Conservation (phyloP, 2,113 vertebrate genomes). For the Python bivittatus region DNA sequence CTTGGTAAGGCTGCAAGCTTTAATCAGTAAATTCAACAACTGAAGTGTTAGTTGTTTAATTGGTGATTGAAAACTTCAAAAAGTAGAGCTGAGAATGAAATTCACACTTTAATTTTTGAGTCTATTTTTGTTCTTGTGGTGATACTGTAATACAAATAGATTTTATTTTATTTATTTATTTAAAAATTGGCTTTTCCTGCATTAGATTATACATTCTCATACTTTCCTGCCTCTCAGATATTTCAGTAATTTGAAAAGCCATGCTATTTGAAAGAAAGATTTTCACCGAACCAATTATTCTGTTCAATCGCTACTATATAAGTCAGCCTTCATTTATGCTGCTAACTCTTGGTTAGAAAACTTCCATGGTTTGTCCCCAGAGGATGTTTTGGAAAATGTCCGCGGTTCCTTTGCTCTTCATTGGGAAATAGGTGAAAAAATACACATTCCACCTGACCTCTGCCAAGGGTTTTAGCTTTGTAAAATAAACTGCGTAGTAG, state of each 20-base stretch:
- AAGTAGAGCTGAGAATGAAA: background rate
- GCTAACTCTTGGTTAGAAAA: background rate
- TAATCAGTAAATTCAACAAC: conserved; percentile 8
- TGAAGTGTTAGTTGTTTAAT: conserved; percentile 7
- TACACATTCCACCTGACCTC: background rate
- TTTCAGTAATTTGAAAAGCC: background rate
- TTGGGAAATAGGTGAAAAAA: background rate
- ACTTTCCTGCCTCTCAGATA: background rate
- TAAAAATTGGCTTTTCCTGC: background rate
- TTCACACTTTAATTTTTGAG: conserved; percentile 15
- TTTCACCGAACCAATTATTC: background rate
- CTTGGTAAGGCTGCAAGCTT: background rate
- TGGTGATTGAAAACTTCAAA: conserved; percentile 1
- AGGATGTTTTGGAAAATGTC: background rate
- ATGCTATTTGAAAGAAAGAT: background rate
- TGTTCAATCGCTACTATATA: background rate
- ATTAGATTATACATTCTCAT: background rate
- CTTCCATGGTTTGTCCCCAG: background rate
- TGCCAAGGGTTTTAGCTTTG: conserved; percentile 9
- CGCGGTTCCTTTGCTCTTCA: background rate
- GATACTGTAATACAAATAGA: background rate
- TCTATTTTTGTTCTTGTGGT: background rate
- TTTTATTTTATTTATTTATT: background rate
- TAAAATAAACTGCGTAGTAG: background rate
- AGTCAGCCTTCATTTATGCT: background rate